phyloP scores from a whole-genome alignment of 2,113 vertebrate species.

The Cyprinodon variegatus region DNA sequence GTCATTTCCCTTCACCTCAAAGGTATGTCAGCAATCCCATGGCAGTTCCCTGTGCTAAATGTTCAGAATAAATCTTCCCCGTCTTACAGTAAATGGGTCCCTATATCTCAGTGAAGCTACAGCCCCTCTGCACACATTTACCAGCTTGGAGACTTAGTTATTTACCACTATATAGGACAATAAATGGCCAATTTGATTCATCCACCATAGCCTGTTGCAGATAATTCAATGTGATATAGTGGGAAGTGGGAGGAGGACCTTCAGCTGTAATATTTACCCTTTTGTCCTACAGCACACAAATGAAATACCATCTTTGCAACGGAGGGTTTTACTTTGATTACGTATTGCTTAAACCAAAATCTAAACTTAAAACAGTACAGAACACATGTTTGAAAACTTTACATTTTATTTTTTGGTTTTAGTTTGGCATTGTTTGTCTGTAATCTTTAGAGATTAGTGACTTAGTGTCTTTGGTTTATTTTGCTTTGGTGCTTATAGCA shows the following conservation, averaged over 20 bases:
- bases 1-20: slow-evolving; percentile 66
- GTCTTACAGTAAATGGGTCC: slow-evolving; percentile 34
- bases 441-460: background rate
- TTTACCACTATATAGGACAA: slow-evolving; percentile 4
- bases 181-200: background rate
- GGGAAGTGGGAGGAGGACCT: background rate
- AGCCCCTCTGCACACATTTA: background rate
- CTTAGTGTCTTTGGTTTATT: too few species aligned
- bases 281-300: slow-evolving; percentile 10
- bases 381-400: too few species aligned
- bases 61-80: slow-evolving; percentile 35
- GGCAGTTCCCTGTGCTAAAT: slow-evolving; percentile 37
- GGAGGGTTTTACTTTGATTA: slow-evolving; percentile 10
- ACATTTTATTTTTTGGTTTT: background rate
- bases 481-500: too few species aligned
- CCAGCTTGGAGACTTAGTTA: background rate
- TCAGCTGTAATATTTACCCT: slow-evolving; percentile 2
- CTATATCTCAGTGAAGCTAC: background rate
- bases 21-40: slow-evolving; percentile 53
- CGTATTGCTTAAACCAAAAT: background rate
- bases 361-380: too few species aligned
- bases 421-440: background rate
- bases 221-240: slow-evolving; percentile 16
- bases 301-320: slow-evolving; percentile 22
- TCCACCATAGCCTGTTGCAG: background rate